Conservation (phyloP, 1,140 invertebrate genomes). For the Araneus ventricosus region DNA sequence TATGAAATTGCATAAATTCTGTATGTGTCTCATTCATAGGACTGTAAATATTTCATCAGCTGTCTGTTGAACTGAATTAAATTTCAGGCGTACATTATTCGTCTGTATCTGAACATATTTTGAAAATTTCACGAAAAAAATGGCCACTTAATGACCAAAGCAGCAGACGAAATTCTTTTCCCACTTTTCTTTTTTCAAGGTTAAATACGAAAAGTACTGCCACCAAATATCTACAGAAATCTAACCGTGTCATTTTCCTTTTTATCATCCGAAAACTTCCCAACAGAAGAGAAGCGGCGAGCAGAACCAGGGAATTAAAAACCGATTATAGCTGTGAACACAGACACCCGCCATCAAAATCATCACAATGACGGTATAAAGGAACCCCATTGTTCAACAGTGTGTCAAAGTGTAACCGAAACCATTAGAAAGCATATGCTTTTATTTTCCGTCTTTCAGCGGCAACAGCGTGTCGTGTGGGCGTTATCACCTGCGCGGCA, state of each 20-base stretch:
- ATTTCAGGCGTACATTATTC: too few relatives aligned
- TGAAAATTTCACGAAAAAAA: too few relatives aligned
- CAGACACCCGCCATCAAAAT: neutral
- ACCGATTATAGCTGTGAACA: slow-evolving; percentile 5
- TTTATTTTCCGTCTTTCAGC: slow-evolving; percentile 8
- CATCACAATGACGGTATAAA: neutral
- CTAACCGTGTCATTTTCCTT: neutral
- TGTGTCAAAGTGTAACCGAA: slow-evolving; percentile 65
- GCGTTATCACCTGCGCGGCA: neutral
- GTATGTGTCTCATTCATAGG: too few relatives aligned
- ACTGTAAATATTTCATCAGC: too few relatives aligned
- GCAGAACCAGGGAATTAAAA: slow-evolving; percentile 1
- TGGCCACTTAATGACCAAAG: too few relatives aligned
- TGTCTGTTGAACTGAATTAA: too few relatives aligned
- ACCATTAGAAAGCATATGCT: slow-evolving; percentile 40
- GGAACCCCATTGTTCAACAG: slow-evolving; percentile 52
- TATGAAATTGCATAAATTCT: too few relatives aligned
- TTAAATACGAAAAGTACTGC: neutral
- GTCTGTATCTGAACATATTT: too few relatives aligned
- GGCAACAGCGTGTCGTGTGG: neutral
- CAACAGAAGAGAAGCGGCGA: neutral
- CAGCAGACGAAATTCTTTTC: too few relatives aligned
- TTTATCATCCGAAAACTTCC: neutral
- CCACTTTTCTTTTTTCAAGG: neutral
- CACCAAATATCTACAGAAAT: neutral